These are phyloP conservation scores for Hippocampus zosterae DNA, from an alignment of 2,113 vertebrate species.

Conservation along the genomic window DNA sequence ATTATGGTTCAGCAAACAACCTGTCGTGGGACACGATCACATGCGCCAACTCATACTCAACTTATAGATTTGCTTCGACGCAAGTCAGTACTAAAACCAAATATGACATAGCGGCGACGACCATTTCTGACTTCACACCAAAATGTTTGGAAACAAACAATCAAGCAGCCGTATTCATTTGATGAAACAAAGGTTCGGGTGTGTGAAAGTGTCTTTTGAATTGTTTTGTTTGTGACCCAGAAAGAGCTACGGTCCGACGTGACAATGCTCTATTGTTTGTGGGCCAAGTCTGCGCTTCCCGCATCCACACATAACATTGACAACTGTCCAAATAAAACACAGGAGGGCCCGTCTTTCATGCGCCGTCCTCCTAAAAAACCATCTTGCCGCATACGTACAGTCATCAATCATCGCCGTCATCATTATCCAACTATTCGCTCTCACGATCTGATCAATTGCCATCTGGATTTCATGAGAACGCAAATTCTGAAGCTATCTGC, in stretches of 20 bases:
- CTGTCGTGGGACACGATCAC: not conserved
- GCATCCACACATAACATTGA: conserved; percentile 43
- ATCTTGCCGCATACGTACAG: conserved; percentile 1
- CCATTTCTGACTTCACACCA: conserved; percentile 32
- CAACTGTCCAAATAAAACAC: conserved; percentile 43
- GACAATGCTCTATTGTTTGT: conserved; percentile 60
- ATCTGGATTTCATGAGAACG: conserved; percentile 41
- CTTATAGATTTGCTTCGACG: not conserved
- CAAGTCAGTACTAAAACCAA: not conserved
- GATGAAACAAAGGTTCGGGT: conserved; percentile 3
- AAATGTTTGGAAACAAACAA: conserved; percentile 21
- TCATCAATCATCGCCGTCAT: conserved; percentile 3
- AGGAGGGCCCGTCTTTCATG: conserved; percentile 19
- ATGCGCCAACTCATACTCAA: not conserved
- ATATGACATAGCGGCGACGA: not conserved
- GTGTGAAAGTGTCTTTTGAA: conserved; percentile 22
- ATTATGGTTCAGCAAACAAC: not conserved
- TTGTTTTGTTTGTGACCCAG: conserved; percentile 29
- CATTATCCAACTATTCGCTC: not conserved
- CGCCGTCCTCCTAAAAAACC: conserved; percentile 3
- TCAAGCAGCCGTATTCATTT: not conserved
- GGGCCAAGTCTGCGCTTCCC: conserved; percentile 50
- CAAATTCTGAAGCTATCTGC: conserved; percentile 1
- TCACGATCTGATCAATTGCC: not conserved
- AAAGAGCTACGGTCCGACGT: conserved; percentile 34